phyloP scores from a whole-genome alignment of 2,797 vertebrate species.

The Neosalanx taihuensis region DNA sequence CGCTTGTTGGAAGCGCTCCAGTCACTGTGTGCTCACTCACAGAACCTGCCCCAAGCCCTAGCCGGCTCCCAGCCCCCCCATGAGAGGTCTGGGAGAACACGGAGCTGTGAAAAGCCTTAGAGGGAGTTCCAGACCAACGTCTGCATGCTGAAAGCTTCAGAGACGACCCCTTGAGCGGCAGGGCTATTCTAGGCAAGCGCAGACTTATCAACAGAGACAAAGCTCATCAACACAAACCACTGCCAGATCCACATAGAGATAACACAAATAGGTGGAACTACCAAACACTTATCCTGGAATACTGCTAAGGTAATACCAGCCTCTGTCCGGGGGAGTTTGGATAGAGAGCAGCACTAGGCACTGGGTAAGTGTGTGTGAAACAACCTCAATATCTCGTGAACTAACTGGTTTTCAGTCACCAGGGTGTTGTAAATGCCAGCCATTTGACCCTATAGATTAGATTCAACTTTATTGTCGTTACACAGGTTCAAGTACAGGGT shows the following conservation, averaged over 20 bases:
- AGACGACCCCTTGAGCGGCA: slow-evolving; percentile 40
- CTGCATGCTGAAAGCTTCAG: slow-evolving; percentile 24
- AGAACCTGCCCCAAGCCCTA: slow-evolving; percentile 42
- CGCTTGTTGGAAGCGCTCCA: slow-evolving; percentile 37
- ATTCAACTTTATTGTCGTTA: no score
- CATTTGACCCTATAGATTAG: no score
- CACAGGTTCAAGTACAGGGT: no score
- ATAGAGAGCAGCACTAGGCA: neutral
- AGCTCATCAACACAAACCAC: slow-evolving; percentile 43
- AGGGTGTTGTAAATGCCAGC: no score
- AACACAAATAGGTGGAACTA: slow-evolving; percentile 32
- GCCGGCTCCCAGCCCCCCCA: slow-evolving; percentile 31
- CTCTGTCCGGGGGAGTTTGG: neutral
- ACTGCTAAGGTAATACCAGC: neutral
- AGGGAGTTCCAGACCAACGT: slow-evolving; percentile 31
- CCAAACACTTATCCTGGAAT: neutral
- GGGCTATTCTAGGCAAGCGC: slow-evolving; percentile 59
- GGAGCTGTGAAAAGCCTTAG: slow-evolving; percentile 41
- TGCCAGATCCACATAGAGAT: slow-evolving; percentile 54
- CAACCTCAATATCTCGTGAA: neutral
- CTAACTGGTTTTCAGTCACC: neutral
- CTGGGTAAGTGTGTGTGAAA: neutral
- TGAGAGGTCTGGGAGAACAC: slow-evolving; percentile 34
- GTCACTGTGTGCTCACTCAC: slow-evolving; percentile 31
- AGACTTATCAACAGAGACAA: slow-evolving; percentile 42